A percentile compares a stretch with the other conserved stretches of the same genome.
phyloP scores from a whole-genome alignment of 2,797 vertebrate genomes.

The Esox masquinongy region DNA sequence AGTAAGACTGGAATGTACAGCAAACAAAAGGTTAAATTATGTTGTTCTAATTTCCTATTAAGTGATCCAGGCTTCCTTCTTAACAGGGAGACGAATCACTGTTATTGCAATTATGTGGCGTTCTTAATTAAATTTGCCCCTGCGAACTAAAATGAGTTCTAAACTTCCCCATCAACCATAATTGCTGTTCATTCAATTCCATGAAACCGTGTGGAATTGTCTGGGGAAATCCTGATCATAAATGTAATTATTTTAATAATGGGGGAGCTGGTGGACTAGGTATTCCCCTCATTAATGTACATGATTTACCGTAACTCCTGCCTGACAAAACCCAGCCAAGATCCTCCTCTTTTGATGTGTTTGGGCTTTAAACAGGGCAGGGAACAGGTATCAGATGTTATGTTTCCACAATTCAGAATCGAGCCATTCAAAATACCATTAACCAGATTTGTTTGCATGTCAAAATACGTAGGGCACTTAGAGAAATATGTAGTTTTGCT shows the following conservation, averaged over 20 bases:
- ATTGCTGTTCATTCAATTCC: conserved; percentile 76
- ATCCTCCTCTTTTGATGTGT: conserved; percentile 11
- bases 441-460: too few relatives aligned
- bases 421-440: too few relatives aligned
- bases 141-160: conserved; percentile 78
- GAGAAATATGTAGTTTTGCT: too few relatives aligned
- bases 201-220: conserved; percentile 68
- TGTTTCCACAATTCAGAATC: too few relatives aligned
- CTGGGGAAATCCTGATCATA: conserved; percentile 68
- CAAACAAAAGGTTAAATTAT: conserved; percentile 26
- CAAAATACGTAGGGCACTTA: too few relatives aligned
- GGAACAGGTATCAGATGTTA: not conserved
- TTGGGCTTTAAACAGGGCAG: not conserved
- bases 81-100: conserved; percentile 70
- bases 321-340: conserved; percentile 36
- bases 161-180: conserved; percentile 80
- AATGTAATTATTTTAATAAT: conserved; percentile 48
- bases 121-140: conserved; percentile 74
- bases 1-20: conserved; percentile 11
- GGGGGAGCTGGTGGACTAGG: conserved; percentile 31
- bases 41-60: conserved; percentile 33
- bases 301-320: conserved; percentile 38
- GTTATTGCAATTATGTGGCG: conserved; percentile 72
- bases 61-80: conserved; percentile 11
- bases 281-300: conserved; percentile 44